These are phyloP conservation scores for Nicator chloris DNA, from an alignment of 2,113 vertebrate species.

Conservation along the genomic window DNA sequence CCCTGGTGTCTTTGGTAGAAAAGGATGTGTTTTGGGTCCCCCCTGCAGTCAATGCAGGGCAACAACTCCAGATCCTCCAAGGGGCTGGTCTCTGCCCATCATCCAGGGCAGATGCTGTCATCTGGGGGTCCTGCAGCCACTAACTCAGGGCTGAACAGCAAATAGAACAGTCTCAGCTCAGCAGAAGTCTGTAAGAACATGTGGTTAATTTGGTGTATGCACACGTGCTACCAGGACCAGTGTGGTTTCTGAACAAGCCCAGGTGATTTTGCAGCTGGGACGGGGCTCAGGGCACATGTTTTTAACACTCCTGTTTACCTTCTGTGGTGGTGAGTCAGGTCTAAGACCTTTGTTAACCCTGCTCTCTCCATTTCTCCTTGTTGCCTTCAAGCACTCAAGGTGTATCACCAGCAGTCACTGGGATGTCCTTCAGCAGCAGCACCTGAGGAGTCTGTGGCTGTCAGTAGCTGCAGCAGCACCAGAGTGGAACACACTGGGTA, in stretches of 20 bases:
- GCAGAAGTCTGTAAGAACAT: not conserved
- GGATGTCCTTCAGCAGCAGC: not conserved
- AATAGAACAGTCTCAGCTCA: not conserved
- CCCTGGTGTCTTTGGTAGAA: not conserved
- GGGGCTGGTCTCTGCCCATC: not conserved
- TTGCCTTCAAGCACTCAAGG: not conserved
- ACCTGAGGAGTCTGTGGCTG: not conserved
- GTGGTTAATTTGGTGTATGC: rapidly evolving
- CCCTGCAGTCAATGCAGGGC: not conserved
- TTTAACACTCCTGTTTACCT: not conserved
- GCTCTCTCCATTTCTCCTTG: not conserved
- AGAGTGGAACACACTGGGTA: rapidly evolving
- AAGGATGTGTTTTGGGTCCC: rapidly evolving
- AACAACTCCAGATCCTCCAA: not conserved
- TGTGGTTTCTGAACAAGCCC: not conserved
- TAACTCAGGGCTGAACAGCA: not conserved
- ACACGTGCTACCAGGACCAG: rapidly evolving
- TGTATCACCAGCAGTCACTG: rapidly evolving
- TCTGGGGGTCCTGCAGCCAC: not conserved
- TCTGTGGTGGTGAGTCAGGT: not conserved
- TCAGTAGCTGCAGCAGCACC: not conserved
- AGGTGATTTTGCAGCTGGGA: not conserved
- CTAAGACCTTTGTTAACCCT: not conserved
- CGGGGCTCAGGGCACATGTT: not conserved
- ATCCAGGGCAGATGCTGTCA: not conserved